These are phyloP conservation scores for Bubalus kerabau DNA, from an alignment of 2,113 vertebrate species.

Conservation along the genomic window DNA sequence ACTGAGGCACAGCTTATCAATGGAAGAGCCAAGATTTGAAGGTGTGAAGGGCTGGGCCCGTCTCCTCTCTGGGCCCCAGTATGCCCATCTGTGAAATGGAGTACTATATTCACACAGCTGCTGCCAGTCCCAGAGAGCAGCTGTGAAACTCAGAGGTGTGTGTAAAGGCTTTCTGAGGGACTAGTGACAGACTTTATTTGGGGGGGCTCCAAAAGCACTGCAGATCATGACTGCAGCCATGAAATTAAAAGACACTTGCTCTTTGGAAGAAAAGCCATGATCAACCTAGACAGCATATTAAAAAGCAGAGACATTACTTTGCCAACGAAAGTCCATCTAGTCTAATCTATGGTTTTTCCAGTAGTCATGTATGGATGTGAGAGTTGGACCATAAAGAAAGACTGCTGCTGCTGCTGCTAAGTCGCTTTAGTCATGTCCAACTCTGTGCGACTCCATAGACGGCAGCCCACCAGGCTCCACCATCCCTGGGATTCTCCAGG, in stretches of 20 bases:
- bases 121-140: not conserved
- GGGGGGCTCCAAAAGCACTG: not conserved
- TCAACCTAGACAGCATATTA: not conserved
- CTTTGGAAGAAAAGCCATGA: not conserved
- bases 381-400: not conserved
- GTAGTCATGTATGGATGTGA: not conserved
- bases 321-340: not conserved
- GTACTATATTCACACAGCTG: not conserved
- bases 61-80: not conserved
- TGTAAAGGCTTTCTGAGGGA: not conserved
- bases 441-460: too few species aligned
- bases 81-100: not conserved
- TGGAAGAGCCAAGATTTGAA: not conserved
- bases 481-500: too few species aligned
- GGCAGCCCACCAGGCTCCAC: too few species aligned
- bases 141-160: not conserved
- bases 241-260: not conserved
- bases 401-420: not conserved
- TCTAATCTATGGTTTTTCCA: not conserved
- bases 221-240: not conserved
- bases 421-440: too few species aligned
- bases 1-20: not conserved
- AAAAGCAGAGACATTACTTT: not conserved
- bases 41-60: not conserved
- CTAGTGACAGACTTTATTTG: not conserved